A percentile compares a stretch with the other conserved stretches of the same genome.
These are phyloP conservation scores for Uloborus diversus DNA, from an alignment of 1,140 invertebrate species.

Conservation along the genomic window DNA sequence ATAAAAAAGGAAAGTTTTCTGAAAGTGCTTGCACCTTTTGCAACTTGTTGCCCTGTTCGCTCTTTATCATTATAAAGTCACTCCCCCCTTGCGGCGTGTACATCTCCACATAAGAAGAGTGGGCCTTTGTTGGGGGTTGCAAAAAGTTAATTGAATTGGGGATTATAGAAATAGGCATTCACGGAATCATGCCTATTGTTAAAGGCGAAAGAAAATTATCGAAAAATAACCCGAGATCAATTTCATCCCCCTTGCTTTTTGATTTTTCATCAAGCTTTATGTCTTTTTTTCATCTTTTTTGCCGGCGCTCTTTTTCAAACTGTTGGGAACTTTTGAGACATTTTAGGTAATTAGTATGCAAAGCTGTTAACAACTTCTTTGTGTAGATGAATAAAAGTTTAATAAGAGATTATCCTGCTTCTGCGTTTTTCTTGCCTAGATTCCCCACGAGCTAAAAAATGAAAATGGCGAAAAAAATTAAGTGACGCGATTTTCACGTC, in stretches of 20 bases:
- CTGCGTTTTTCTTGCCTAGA: background rate
- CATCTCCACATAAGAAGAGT: conserved; percentile 21
- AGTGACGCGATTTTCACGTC: conserved; percentile 12
- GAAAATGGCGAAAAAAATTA: conserved; percentile 1
- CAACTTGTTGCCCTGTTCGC: conserved; percentile 43
- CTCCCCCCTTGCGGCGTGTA: background rate
- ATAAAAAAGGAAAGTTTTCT: background rate
- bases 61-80: conserved; percentile 18
- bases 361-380: conserved; percentile 55
- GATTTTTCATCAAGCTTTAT: background rate
- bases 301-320: conserved; percentile 1
- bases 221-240: conserved; percentile 41
- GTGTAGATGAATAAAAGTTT: conserved; percentile 54
- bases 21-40: conserved; percentile 18
- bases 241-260: conserved; percentile 40
- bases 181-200: conserved; percentile 39
- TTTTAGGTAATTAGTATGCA: conserved; percentile 56
- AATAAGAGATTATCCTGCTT: conserved; percentile 53
- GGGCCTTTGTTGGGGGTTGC: conserved; percentile 33
- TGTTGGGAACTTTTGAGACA: conserved; percentile 36
- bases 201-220: conserved; percentile 39
- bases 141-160: conserved; percentile 55
- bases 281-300: conserved; percentile 6
- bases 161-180: conserved; percentile 51
- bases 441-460: background rate